phyloP scores from a whole-genome alignment of 2,113 vertebrate species.

The Penelope pileata region DNA sequence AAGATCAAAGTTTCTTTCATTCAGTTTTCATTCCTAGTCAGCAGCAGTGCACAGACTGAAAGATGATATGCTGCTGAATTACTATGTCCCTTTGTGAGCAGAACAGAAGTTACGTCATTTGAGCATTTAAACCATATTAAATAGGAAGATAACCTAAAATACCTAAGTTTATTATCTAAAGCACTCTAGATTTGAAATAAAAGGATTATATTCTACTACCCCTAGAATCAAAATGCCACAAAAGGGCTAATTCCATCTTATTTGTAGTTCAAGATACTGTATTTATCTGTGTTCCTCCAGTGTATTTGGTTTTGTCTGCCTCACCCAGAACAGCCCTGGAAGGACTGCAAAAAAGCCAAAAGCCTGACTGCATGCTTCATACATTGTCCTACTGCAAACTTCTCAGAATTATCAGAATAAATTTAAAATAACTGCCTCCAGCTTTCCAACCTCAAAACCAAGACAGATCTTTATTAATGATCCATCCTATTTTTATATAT shows the following conservation, averaged over 20 bases:
- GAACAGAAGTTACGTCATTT: background rate
- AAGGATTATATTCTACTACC: background rate
- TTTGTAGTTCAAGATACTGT: background rate
- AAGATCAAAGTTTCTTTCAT: background rate
- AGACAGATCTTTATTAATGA: background rate
- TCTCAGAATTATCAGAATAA: background rate
- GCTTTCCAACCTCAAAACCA: background rate
- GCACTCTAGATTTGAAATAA: background rate
- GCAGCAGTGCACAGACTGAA: background rate
- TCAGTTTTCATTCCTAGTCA: background rate
- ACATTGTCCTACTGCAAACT: background rate
- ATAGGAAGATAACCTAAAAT: background rate
- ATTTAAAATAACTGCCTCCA: background rate
- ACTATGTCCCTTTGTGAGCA: accelerated
- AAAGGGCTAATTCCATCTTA: background rate
- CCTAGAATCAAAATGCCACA: background rate
- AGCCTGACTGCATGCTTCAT: background rate
- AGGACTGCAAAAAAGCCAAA: background rate
- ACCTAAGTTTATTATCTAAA: background rate
- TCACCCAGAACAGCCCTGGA: background rate
- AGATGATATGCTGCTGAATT: background rate
- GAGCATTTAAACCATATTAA: background rate
- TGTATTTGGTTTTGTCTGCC: background rate
- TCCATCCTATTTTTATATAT: background rate
- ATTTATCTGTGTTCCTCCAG: background rate